Percentiles rank a stretch among this genome's conserved stretches.
Conservation (phyloP, 2,888 invertebrate species). For the Neocrepidodera transversa region DNA sequence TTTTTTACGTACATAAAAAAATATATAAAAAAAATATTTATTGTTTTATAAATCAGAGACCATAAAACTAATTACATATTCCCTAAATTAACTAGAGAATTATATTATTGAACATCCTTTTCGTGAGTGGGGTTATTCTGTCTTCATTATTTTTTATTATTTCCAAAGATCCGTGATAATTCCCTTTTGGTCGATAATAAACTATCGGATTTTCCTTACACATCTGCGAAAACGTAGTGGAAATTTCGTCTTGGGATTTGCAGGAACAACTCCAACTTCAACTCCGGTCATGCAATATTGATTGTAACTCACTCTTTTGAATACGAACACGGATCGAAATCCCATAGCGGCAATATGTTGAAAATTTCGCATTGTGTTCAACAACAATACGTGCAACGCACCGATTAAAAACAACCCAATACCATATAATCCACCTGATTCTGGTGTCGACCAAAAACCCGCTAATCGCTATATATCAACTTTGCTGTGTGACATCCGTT, state of each 20-base stretch:
- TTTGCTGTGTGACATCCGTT: neutral
- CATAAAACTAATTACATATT: too few relatives aligned
- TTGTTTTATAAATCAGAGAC: too few relatives aligned
- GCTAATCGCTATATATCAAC: conserved; percentile 27
- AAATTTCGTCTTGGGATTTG: conserved; percentile 19
- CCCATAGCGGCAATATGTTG: conserved; percentile 9
- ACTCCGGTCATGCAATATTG: conserved; percentile 32
- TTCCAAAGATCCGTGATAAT: too few relatives aligned
- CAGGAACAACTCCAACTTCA: conserved; percentile 8
- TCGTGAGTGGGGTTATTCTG: too few relatives aligned
- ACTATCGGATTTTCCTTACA: conserved; percentile 9
- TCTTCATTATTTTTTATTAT: too few relatives aligned
- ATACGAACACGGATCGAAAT: conserved; percentile 12
- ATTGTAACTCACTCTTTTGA: conserved; percentile 28
- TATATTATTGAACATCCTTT: too few relatives aligned
- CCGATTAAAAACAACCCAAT: conserved; percentile 25
- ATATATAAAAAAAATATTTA: too few relatives aligned
- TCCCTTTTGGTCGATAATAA: neutral
- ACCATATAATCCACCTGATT: too few relatives aligned
- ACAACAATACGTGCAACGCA: conserved; percentile 27
- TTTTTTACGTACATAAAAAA: too few relatives aligned
- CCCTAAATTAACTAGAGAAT: too few relatives aligned
- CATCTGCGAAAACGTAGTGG: neutral
- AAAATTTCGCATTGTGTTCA: conserved; percentile 18
- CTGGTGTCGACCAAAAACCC: too few relatives aligned